Conservation (phyloP, 2,888 invertebrate species). For the Cancer borealis region DNA sequence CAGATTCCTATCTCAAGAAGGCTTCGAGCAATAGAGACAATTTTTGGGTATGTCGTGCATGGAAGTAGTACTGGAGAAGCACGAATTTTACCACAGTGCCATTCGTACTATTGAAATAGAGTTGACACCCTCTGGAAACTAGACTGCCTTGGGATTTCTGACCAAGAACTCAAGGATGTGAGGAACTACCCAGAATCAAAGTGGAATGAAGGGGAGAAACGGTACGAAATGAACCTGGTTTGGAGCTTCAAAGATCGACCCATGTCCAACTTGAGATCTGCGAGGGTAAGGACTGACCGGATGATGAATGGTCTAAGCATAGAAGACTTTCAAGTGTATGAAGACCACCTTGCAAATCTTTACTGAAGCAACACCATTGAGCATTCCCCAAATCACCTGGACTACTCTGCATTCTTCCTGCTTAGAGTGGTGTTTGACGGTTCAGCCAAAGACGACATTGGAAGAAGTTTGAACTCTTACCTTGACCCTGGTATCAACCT, state of each 20-base stretch:
- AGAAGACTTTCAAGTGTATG: not conserved
- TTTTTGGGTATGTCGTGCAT: not conserved
- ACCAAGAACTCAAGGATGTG: not conserved
- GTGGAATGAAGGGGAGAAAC: not conserved
- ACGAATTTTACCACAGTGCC: not conserved
- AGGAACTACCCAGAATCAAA: not conserved
- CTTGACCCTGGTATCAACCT: not conserved
- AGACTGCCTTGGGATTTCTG: conserved; percentile 2
- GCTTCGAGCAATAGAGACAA: not conserved
- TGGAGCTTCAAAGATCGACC: not conserved
- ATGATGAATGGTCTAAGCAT: not conserved
- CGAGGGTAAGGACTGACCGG: not conserved
- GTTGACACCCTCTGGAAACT: not conserved
- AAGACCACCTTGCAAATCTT: not conserved
- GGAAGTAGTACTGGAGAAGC: not conserved
- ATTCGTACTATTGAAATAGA: conserved; percentile 9
- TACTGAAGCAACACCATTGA: not conserved
- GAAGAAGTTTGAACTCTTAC: not conserved
- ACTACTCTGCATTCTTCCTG: not conserved
- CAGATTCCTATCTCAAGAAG: not conserved
- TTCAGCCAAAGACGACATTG: not conserved
- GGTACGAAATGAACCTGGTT: not conserved
- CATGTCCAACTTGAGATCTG: not conserved
- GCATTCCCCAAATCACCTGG: not conserved
- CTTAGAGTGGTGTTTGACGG: not conserved